Evolutionary conservation across 2,797 vertebrate genomes (phyloP).

Genomic region (Hozukius guyotensis): DNA sequence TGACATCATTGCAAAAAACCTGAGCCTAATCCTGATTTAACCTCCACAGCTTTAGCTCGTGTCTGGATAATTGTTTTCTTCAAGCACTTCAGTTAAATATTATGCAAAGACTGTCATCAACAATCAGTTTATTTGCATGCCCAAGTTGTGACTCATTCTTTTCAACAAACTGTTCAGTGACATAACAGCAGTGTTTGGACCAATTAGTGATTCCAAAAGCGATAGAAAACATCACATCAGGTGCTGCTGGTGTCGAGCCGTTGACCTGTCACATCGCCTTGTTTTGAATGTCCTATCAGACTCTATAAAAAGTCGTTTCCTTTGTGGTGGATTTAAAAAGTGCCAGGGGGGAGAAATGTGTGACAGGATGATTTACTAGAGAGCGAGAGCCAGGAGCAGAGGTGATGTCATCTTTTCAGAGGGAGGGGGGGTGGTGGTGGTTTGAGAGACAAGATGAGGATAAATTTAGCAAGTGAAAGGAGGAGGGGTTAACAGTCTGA

Average conservation of each 20-base stretch:
- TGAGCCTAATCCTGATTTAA: conserved; percentile 66
- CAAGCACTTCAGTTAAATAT: neutral
- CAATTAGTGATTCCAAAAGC: neutral
- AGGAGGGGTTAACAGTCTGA: conserved; percentile 51
- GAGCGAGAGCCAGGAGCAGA: conserved; percentile 44
- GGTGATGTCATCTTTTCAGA: conserved; percentile 79
- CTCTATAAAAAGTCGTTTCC: neutral
- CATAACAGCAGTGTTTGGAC: neutral
- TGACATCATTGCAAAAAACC: conserved; percentile 70
- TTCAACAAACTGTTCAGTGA: neutral
- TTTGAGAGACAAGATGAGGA: conserved; percentile 26
- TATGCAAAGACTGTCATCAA: neutral
- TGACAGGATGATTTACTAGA: conserved; percentile 60
- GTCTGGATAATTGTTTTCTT: neutral
- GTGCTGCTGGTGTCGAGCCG: neutral
- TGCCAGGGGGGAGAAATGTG: conserved; percentile 21
- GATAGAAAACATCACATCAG: neutral
- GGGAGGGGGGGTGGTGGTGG: neutral
- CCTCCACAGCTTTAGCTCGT: conserved; percentile 42
- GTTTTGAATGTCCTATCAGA: neutral
- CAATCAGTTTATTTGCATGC: neutral
- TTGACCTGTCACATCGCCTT: neutral
- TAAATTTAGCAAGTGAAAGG: conserved; percentile 63
- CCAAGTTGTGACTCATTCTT: conserved; percentile 12
- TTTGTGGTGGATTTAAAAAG: conserved; percentile 21